phyloP scores from a whole-genome alignment of 1,140 invertebrate species.

The Melanaphis sacchari region DNA sequence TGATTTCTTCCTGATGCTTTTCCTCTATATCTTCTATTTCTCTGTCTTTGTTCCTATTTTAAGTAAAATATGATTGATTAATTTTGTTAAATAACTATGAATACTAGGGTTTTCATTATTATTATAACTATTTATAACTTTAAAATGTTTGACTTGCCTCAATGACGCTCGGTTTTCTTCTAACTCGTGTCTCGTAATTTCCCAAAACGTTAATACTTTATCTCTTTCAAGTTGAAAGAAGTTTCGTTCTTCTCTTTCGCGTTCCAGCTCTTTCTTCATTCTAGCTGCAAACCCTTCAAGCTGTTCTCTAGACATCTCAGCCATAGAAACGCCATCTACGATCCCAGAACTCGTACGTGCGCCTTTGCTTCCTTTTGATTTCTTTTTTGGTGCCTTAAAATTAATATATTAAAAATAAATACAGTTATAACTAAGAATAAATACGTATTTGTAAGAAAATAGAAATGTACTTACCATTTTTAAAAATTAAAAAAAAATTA shows the following conservation, averaged over 20 bases:
- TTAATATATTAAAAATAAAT: background rate
- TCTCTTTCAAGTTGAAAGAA: constrained; percentile 95
- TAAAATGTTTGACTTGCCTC: constrained; percentile 64
- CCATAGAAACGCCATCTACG: constrained; percentile 88
- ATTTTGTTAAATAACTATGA: background rate
- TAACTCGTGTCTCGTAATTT: constrained; percentile 84
- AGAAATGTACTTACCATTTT: constrained; percentile 5
- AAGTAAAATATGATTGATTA: background rate
- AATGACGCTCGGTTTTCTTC: constrained; percentile 78
- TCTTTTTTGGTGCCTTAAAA: constrained; percentile 60
- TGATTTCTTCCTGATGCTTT: constrained; percentile 84
- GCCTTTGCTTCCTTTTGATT: constrained; percentile 62
- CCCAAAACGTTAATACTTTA: constrained; percentile 93
- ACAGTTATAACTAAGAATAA: background rate
- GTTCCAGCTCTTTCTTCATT: constrained; percentile 90
- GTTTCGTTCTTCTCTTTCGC: constrained; percentile 92
- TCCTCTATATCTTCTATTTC: constrained; percentile 87
- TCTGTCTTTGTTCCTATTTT: constrained; percentile 78
- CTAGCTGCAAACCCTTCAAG: constrained; percentile 85
- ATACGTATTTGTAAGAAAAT: background rate
- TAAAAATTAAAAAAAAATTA: too few species aligned
- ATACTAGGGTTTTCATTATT: background rate
- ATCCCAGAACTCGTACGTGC: constrained; percentile 67
- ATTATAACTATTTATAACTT: background rate
- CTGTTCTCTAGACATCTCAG: constrained; percentile 92